phyloP scores from a whole-genome alignment of 2,113 vertebrate genomes.

The Malurus elegans region DNA sequence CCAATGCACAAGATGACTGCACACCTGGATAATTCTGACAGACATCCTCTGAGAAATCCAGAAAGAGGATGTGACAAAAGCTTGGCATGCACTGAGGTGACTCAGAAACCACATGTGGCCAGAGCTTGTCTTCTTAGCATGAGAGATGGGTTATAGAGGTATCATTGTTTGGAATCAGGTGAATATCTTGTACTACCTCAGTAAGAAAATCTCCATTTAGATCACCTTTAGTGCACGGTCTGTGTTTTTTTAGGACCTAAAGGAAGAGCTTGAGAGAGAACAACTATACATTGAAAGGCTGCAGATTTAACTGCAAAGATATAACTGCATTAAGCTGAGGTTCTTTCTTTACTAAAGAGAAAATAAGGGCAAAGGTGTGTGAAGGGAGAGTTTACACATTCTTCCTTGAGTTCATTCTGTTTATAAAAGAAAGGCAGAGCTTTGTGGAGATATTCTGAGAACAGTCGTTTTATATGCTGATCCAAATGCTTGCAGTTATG shows the following conservation, averaged over 20 bases:
- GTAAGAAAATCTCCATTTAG: background rate
- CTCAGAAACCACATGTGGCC: background rate
- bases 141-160: background rate
- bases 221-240: background rate
- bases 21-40: background rate
- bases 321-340: slow-evolving; percentile 7
- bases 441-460: slow-evolving; percentile 5
- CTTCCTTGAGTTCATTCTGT: slow-evolving; percentile 9
- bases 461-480: background rate
- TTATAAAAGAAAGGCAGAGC: slow-evolving; percentile 23
- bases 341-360: background rate
- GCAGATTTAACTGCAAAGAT: background rate
- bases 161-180: background rate
- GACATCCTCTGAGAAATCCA: background rate
- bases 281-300: slow-evolving; percentile 14
- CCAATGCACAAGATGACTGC: background rate
- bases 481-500: background rate
- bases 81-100: background rate
- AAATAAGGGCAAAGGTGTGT: slow-evolving; percentile 26
- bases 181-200: background rate
- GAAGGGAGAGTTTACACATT: slow-evolving; percentile 45
- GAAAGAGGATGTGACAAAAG: background rate
- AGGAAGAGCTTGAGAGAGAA: background rate
- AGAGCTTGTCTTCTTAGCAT: background rate
- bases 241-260: background rate